Base-by-base conservation (phyloP, 35 echinoderm and acorn worm genomes). In the Apostichopus japonicus region DNA sequence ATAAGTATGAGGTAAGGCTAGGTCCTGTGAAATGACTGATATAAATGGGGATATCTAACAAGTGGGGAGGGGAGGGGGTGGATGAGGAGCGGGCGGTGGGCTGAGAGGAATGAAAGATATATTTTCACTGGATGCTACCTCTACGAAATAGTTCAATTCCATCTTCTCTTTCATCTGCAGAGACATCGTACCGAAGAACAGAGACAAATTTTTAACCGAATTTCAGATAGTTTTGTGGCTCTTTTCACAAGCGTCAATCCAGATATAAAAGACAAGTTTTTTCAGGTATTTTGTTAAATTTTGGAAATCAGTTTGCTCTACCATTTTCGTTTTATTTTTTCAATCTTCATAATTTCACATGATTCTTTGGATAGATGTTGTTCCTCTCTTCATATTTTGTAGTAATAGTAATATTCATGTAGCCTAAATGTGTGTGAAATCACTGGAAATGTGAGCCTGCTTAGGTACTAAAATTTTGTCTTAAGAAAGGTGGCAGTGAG, bases 211-310 rank as follows among this genome's bases (percentile, higher is more conserved):
- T 99, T 99, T 80, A 99, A 99, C 92, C 78, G 97, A 56, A 96
- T 99, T 54, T 93, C 97, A 55, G 97, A 99, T 79, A 99, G 97
- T 75, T 99, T 99, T 94, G 97, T 96, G 9, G 97, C 97, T 25
- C 92, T 99, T 27, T 99, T 99, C 77, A 94, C 90, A 10, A 99
- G 97, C 79, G 97, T 96, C 73, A 96, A 99, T 57, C 97, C 97
- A 77, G 94, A 96, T 24, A 96, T 96, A 23, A 99, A 99, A 51
- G 95, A 99, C 58, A 99, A 99, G 89, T 99, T 99, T 75, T 99
- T 99, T 91, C 86, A 87, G 73, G 96, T 98, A 94, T 33, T 44
- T 1, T 44, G 33, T 44, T 44, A 44, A 44, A 1, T 44, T 44
- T 44, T 44, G 33, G 77, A 22, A 78, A 33, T 78, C 23, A 78